These are phyloP conservation scores for Prionchulus punctatus DNA, from an alignment of 2,888 invertebrate species.

Conservation along the genomic window DNA sequence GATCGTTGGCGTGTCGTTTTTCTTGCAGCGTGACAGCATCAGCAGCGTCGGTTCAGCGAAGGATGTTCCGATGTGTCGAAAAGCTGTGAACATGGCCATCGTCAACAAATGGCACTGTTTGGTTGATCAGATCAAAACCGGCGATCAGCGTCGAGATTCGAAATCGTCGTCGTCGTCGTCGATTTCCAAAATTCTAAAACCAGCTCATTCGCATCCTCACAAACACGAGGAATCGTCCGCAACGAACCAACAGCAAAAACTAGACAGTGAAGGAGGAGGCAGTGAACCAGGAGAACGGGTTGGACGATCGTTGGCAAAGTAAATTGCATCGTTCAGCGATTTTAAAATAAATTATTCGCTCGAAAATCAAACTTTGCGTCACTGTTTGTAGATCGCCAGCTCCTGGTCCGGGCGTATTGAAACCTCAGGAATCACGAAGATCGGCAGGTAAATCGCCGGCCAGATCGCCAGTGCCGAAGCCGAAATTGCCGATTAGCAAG, in stretches of 20 bases:
- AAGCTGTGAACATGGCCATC: constrained; percentile 6
- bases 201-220: background rate
- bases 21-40: constrained; percentile 8
- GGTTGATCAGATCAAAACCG: constrained; percentile 5
- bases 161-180: background rate
- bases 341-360: background rate
- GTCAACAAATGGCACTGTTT: constrained; percentile 11
- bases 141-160: background rate
- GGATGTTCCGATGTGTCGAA: background rate
- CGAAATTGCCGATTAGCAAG: constrained; percentile 10
- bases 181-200: background rate
- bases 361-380: background rate
- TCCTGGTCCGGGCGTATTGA: background rate
- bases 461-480: background rate
- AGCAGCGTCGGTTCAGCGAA: background rate
- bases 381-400: background rate
- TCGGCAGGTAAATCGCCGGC: constrained; percentile 3
- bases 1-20: too few relatives aligned
- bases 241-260: background rate
- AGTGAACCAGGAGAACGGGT: background rate
- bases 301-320: background rate
- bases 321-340: background rate
- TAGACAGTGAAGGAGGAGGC: background rate
- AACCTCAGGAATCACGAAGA: background rate
- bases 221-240: background rate